Evolutionary conservation across 2,888 invertebrate genomes (phyloP).

Genomic region (Mimachlamys varia): DNA sequence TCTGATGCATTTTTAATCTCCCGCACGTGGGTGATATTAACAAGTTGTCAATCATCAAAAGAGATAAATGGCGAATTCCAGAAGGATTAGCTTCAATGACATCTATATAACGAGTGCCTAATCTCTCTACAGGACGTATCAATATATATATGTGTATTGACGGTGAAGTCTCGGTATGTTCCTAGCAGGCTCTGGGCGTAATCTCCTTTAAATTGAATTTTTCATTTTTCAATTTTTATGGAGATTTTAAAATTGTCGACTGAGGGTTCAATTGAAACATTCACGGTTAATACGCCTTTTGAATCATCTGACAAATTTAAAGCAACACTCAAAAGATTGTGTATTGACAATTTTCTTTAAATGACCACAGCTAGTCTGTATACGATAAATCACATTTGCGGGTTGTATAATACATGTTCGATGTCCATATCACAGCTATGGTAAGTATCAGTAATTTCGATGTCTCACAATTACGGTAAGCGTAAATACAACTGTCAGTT

Average conservation of each 20-base stretch:
- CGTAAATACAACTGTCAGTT: no score
- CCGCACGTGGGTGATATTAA: not conserved
- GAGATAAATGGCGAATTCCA: not conserved
- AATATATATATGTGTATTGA: not conserved
- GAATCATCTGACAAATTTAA: not conserved
- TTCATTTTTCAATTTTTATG: not conserved
- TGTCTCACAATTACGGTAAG: no score
- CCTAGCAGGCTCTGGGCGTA: not conserved
- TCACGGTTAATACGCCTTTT: not conserved
- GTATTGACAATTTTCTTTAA: not conserved
- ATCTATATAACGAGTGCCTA: not conserved
- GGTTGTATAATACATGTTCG: not conserved
- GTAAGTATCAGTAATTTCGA: not conserved
- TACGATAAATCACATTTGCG: not conserved
- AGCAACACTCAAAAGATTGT: not conserved
- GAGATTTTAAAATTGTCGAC: conserved; percentile 1
- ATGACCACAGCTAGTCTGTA: not conserved
- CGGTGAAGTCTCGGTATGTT: not conserved
- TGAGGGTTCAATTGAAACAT: not conserved
- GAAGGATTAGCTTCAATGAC: not conserved
- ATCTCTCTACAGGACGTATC: not conserved
- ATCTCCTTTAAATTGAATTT: conserved; percentile 17
- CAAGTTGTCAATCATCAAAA: not conserved
- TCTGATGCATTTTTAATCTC: conserved; percentile 2
- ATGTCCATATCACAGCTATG: not conserved